Base-by-base conservation (phyloP, 2,888 invertebrate species). In the Dusona sp. region DNA sequence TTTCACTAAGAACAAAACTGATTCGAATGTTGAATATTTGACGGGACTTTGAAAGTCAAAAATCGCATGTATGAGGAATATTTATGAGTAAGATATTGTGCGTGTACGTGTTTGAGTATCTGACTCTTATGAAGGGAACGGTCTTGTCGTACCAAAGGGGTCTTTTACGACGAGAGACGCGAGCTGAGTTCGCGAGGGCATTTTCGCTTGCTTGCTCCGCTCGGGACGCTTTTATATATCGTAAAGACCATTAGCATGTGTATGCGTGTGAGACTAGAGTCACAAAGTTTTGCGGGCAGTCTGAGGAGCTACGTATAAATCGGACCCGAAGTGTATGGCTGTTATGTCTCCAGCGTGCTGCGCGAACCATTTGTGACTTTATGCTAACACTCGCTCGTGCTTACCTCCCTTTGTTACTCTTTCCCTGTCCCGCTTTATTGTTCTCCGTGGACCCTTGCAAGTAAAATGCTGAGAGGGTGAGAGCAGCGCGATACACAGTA, bases 241-340 rank as follows among this genome's bases (percentile, higher is more conserved):
- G 90, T 92, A 92, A 92, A 92, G 90, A 87, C 88, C 88, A 88
- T 89, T 89, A 88, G 89, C 87, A 86, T 89, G 88, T n/a, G 29
- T 19, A 16, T 61, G 61, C 38, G 78, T 36, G 51, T 54, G 29
- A 8, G 61, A 72, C 51, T 22, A 22, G 19, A 73, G 72, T 73
- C 38, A 57, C 57, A 61, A 57, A 79, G 51, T 74, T 67, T 77
- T 82, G 33, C 61, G 48, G 68, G 70, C 57, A 45, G 75, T 38
- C 90, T 91, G 90, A 92, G 89, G 90, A 91, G 91, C 81, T 88
- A 89, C 89, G 89, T 91, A 92, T 92, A 92, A 92, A 92, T 92
- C 91, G 91, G 88, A 88, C 88, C 89, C 88, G 88, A 68, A 75
- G 82, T 82, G 84, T 79, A 77, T 74, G 74, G 75, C 91, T 92